Evolutionary conservation across 2,797 vertebrate genomes (phyloP).

Genomic region (Xerus rutilus): DNA sequence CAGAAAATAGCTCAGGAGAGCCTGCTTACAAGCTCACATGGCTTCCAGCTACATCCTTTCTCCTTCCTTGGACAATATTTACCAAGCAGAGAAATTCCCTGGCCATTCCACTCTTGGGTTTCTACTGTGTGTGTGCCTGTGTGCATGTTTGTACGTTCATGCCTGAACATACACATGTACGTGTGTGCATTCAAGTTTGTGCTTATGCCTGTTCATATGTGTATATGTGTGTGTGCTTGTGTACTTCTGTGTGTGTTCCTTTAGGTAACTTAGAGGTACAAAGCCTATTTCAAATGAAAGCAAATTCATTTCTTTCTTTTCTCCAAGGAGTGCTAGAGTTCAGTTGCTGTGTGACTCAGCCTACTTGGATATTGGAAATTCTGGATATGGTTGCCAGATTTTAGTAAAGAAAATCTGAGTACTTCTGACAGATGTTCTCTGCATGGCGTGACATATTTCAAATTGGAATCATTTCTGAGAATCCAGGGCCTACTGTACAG

Average conservation of each 20-base stretch:
- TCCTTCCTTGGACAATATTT: neutral
- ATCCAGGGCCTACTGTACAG: neutral
- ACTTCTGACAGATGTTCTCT: neutral
- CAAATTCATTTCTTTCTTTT: neutral
- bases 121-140: fast-evolving
- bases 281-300: neutral
- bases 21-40: neutral
- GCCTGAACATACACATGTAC: too few species aligned
- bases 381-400: neutral
- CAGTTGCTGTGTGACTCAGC: neutral
- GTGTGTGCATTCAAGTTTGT: neutral
- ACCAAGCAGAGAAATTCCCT: neutral
- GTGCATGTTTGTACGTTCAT: neutral
- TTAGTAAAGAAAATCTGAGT: neutral
- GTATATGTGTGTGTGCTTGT: neutral
- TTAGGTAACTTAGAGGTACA: neutral
- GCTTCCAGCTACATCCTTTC: neutral
- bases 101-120: neutral
- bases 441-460: neutral
- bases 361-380: neutral
- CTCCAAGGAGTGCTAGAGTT: neutral
- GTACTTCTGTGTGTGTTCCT: neutral
- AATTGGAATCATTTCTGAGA: slow-evolving; percentile 13
- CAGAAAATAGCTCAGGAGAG: neutral
- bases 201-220: neutral